A percentile compares a stretch with the other conserved stretches of the same genome.
These are phyloP conservation scores for Pterocles burchelli DNA, from an alignment of 2,113 vertebrate genomes.

Conservation along the genomic window DNA sequence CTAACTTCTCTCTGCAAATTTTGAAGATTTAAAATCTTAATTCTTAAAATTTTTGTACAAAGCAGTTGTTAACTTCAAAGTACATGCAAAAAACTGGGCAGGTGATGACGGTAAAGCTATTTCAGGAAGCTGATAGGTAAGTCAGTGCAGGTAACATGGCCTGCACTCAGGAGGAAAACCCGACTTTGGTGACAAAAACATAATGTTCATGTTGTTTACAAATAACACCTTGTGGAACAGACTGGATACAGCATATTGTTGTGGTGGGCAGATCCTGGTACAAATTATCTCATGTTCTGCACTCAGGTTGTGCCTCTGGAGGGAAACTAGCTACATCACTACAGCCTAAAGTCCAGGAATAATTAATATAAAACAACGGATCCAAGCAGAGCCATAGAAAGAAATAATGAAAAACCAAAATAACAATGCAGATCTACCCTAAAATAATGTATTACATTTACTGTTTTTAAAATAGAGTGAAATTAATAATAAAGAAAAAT, in stretches of 20 bases:
- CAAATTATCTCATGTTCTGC: neutral
- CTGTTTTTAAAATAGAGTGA: neutral
- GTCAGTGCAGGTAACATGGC: fast-evolving
- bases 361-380: neutral
- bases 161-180: neutral
- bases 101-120: neutral
- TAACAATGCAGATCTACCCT: neutral
- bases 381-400: neutral
- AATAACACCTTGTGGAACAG: neutral
- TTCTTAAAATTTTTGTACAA: neutral
- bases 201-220: neutral
- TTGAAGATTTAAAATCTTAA: neutral
- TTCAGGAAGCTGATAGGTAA: neutral
- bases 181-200: neutral
- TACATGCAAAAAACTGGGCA: neutral
- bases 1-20: neutral
- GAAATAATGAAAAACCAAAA: neutral
- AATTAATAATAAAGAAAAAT: neutral
- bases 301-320: neutral
- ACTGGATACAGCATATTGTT: fast-evolving
- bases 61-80: neutral
- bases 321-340: neutral
- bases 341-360: neutral
- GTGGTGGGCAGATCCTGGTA: neutral
- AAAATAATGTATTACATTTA: neutral